A percentile compares a stretch with the other conserved stretches of the same genome.
phyloP scores from a whole-genome alignment of 2,797 vertebrate genomes.

The Podarcis lilfordi region DNA sequence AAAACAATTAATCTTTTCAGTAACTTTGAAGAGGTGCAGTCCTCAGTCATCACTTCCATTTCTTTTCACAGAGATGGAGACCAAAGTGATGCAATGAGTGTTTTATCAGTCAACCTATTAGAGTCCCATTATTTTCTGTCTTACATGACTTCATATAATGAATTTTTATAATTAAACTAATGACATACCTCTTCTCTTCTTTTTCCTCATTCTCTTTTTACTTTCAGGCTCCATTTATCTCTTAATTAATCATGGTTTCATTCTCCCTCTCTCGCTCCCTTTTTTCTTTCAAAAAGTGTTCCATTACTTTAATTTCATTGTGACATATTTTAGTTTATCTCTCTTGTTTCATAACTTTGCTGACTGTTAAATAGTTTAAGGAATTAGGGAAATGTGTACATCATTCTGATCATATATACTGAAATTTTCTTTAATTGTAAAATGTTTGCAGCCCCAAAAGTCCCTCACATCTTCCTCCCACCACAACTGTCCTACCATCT shows the following conservation, averaged over 20 bases:
- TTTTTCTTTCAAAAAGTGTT: constrained; percentile 49
- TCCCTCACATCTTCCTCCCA: too few relatives aligned
- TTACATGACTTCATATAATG: constrained; percentile 69
- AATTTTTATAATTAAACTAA: constrained; percentile 73
- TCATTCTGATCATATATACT: constrained; percentile 44
- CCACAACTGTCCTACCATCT: too few relatives aligned
- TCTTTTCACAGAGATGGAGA: constrained; percentile 57
- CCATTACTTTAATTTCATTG: constrained; percentile 73
- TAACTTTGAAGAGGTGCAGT: constrained; percentile 48
- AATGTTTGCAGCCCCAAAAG: constrained; percentile 24
- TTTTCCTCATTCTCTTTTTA: constrained; percentile 41
- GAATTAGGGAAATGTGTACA: constrained; percentile 50
- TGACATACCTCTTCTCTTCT: constrained; percentile 50
- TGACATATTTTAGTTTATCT: constrained; percentile 64
- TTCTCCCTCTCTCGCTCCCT: constrained; percentile 27
- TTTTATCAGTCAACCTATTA: constrained; percentile 64
- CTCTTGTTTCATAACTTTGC: constrained; percentile 59
- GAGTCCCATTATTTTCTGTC: constrained; percentile 67
- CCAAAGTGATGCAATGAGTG: constrained; percentile 57
- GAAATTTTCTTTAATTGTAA: constrained; percentile 61
- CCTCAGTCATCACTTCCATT: constrained; percentile 54
- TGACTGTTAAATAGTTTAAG: constrained; percentile 67
- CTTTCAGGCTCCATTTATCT: constrained; percentile 68
- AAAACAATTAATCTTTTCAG: constrained; percentile 70
- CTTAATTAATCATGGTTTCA: constrained; percentile 52